Evolutionary conservation across 2,888 invertebrate species (phyloP), one percentile per base, ranked within the genome.

Genomic region (Drosophila robusta): DNA sequence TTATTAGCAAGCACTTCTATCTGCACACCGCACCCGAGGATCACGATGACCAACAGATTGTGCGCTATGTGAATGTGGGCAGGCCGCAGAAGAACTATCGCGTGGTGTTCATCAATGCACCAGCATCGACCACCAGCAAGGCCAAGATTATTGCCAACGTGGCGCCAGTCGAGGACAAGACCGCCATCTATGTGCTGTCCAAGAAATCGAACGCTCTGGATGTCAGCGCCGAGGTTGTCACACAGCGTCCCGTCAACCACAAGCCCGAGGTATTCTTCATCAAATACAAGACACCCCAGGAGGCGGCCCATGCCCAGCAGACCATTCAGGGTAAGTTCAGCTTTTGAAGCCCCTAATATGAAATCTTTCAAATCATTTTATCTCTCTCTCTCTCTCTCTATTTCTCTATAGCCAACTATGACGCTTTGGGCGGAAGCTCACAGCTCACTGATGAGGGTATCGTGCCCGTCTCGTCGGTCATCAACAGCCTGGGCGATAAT

Each of bases 261-360:
- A 92, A 92, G 71, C 92, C 92, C 22, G 92, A 92, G 73, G 92
- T 92, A 2, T 92, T 89, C 88, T 92, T 91, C 58, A 89, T 92
- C 61, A 92, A 92, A 72, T 92, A 92, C 80, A 92, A 91, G 77
- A 92, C 91, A 2, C 89, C 92, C 29, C 85, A 89, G 62, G 92
- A 92, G 78, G 92, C 92, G 8, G 66, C 81, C 4, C 90, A 90
- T 71, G 92, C 92, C 22, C 91, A 91, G 65, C 90, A 90, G 51
- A 80, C 89, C 38, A 91, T 92, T 65, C 92, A 92, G 78, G 82
- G 91, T 91, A 57, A 62, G 71, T 63, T 2, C 2, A 18, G 1
- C 24, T 0, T 9, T 1, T 4, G 0, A 18, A 5, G 34, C 4
- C 14, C 0, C 1, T 29, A 29, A 8, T 7, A 32, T 12, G 8